Conservation (phyloP, 2,113 vertebrate genomes). For the Erpornis zantholeuca region DNA sequence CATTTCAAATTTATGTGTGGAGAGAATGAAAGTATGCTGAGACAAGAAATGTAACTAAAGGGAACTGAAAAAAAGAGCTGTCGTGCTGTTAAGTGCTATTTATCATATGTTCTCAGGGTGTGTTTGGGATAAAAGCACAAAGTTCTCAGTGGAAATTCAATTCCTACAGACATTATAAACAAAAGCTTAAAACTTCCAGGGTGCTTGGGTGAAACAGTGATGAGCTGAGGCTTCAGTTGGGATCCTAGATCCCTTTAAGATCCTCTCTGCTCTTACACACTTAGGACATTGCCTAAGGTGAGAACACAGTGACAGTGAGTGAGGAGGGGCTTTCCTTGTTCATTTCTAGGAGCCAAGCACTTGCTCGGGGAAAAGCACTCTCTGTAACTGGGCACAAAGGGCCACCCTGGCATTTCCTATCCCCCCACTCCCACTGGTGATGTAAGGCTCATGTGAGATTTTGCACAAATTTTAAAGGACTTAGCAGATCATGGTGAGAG, state of each 20-base stretch:
- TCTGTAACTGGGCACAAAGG: fast-evolving
- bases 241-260: not conserved
- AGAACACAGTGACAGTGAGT: not conserved
- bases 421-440: not conserved
- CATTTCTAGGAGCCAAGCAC: not conserved
- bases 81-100: not conserved
- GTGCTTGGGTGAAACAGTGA: not conserved
- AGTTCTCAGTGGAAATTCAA: not conserved
- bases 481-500: not conserved
- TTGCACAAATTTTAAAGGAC: not conserved
- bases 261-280: not conserved
- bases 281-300: not conserved
- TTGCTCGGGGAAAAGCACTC: not conserved
- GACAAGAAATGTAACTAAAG: not conserved
- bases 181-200: not conserved
- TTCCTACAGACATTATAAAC: not conserved
- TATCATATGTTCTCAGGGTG: not conserved
- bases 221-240: not conserved
- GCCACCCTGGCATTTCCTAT: not conserved
- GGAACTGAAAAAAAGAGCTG: not conserved
- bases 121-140: not conserved
- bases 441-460: not conserved
- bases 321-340: not conserved
- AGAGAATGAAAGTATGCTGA: not conserved
- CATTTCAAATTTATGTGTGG: not conserved